Conservation (phyloP, 2,113 vertebrate species). For the Camelus bactrianus region DNA sequence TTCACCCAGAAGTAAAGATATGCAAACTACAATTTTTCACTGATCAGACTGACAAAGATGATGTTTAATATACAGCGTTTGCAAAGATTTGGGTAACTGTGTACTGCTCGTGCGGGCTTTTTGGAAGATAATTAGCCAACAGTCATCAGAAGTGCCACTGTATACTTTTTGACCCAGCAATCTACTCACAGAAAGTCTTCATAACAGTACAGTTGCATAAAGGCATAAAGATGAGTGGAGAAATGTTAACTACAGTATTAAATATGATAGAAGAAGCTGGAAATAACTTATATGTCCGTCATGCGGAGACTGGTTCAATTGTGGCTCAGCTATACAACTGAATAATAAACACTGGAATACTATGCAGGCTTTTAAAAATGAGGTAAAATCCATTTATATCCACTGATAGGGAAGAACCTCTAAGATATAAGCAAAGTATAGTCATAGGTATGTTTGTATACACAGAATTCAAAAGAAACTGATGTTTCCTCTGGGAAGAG, state of each 20-base stretch:
- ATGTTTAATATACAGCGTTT: neutral
- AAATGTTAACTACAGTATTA: neutral
- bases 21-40: neutral
- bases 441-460: neutral
- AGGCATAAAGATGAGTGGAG: neutral
- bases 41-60: neutral
- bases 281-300: neutral
- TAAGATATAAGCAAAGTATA: neutral
- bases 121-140: neutral
- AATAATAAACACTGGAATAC: neutral
- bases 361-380: neutral
- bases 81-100: neutral
- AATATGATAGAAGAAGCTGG: neutral
- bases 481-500: neutral
- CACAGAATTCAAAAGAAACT: neutral
- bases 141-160: neutral
- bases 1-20: slow-evolving; percentile 5
- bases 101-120: neutral
- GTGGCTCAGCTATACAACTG: neutral
- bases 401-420: neutral
- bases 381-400: neutral
- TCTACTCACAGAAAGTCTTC: neutral
- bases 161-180: neutral
- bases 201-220: neutral
- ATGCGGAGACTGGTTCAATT: neutral